Conservation (phyloP, 2,797 vertebrate genomes). For the Takifugu rubripes region DNA sequence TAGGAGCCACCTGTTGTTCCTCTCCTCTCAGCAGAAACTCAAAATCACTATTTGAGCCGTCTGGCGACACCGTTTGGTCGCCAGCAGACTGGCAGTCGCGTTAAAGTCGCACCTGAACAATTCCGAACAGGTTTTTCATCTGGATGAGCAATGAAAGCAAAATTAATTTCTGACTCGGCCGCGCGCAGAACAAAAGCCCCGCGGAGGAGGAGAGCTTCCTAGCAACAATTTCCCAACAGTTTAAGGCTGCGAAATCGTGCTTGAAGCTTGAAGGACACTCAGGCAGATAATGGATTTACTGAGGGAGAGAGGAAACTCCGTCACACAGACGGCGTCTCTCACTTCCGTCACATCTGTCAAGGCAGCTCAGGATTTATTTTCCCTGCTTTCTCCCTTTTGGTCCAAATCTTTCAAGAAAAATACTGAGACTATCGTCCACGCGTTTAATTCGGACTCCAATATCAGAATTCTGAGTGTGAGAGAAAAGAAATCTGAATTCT, state of each 20-base stretch:
- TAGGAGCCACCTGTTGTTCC: not conserved
- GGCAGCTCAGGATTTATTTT: no score
- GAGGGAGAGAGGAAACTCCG: slow-evolving; percentile 8
- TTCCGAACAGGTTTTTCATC: slow-evolving; percentile 60
- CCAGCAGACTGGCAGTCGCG: slow-evolving; percentile 33
- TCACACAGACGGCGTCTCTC: slow-evolving; percentile 8
- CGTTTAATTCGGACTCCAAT: no score
- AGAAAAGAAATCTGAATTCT: no score
- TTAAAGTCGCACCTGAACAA: slow-evolving; percentile 57
- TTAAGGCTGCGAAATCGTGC: slow-evolving; percentile 36
- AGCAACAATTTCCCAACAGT: slow-evolving; percentile 41
- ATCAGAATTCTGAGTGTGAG: no score
- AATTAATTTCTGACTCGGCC: slow-evolving; percentile 61
- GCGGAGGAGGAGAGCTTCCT: slow-evolving; percentile 16
- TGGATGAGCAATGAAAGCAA: slow-evolving; percentile 53
- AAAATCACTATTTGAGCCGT: not conserved
- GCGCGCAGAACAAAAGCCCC: slow-evolving; percentile 57
- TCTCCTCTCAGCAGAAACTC: not conserved
- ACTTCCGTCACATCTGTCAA: no score
- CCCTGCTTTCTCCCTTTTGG: no score
- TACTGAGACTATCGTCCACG: no score
- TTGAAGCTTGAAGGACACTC: slow-evolving; percentile 48
- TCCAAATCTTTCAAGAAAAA: no score
- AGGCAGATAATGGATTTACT: slow-evolving; percentile 41
- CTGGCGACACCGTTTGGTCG: slow-evolving; percentile 43